Evolutionary conservation across 2,888 invertebrate species (phyloP), one percentile per base, ranked within the genome.

Genomic region (Orthonevra nobilis): DNA sequence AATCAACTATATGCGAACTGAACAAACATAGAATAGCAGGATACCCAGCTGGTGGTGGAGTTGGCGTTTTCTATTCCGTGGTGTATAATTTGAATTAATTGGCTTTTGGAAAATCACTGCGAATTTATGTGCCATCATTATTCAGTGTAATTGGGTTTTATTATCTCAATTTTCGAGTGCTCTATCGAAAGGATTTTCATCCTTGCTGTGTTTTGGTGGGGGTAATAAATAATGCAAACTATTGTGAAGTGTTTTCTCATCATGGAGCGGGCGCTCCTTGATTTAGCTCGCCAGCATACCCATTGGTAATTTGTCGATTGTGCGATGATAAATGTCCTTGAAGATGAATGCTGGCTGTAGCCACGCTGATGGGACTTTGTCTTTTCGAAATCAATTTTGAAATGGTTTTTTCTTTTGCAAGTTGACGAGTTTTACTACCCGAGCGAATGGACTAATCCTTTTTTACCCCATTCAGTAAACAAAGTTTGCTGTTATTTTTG

Each of bases 81-180:
- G 58, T 26, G 58, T 44, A 79, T 72, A 66, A 72, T 72, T 61
- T 72, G 66, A 72, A 72, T 79, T 79, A 72, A 79, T 79, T 79
- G 77, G 52, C 52, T 72, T 77, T 66, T 46, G 32, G 52, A 66
- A 66, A 72, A 72, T 70, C 77, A 54, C 54, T 15, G 58, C 40
- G 28, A 72, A 77, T 77, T 66, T 66, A 72, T 77, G 52, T 54
- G 54, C 46, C 64, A 60, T 72, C 72, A 72, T 72, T 72, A 54
- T 66, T 79, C 66, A 79, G 60, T 77, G 40, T 77, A 72, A 77
- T 77, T 77, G 46, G 72, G 46, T 58, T 66, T 64, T 77, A 70
- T 77, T 77, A 60, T 77, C 66, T 60, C 46, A 60, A 72, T 72
- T 54, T 50, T 70, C 61, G 30, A 64, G 52, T 46, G 52, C 60